Evolutionary conservation across 2,797 vertebrate species (phyloP).

Genomic region (Sardinella longiceps): DNA sequence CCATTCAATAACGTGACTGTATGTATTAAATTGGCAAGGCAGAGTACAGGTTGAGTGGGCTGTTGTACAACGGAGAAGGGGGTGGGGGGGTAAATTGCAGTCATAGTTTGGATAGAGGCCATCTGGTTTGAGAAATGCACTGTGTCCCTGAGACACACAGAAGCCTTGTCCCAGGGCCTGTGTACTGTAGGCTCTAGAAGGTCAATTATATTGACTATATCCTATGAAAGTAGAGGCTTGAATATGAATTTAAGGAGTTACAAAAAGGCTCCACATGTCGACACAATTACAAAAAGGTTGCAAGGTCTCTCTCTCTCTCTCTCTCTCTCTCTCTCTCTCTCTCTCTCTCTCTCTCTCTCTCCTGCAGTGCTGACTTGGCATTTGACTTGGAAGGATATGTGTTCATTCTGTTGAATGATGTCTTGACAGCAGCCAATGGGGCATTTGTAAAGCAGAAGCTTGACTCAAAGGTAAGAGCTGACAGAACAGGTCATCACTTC

Average conservation of each 20-base stretch:
- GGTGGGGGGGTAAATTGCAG: neutral
- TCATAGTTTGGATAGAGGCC: constrained; percentile 1
- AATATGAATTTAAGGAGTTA: neutral
- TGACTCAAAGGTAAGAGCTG: constrained; percentile 89
- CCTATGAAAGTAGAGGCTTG: neutral
- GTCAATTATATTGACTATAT: neutral
- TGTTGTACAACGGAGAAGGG: neutral
- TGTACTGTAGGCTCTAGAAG: neutral
- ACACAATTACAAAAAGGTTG: too few relatives aligned
- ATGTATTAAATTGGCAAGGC: neutral
- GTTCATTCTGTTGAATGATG: constrained; percentile 93
- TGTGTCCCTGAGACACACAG: neutral
- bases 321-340: too few relatives aligned
- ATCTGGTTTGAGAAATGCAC: neutral
- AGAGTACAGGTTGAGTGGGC: neutral
- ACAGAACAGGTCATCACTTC: neutral
- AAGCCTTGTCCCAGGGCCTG: neutral
- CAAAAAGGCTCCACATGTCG: too few relatives aligned
- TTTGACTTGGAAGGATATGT: constrained; percentile 95
- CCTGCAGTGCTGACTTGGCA: constrained; percentile 87
- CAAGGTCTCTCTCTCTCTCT: too few relatives aligned
- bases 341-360: neutral
- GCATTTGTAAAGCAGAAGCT: constrained; percentile 98
- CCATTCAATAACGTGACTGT: neutral
- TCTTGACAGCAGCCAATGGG: constrained; percentile 95